Percentiles rank a stretch among this genome's conserved stretches.
These are phyloP conservation scores for Gopherus flavomarginatus DNA, from an alignment of 2,113 vertebrate genomes.

Conservation along the genomic window DNA sequence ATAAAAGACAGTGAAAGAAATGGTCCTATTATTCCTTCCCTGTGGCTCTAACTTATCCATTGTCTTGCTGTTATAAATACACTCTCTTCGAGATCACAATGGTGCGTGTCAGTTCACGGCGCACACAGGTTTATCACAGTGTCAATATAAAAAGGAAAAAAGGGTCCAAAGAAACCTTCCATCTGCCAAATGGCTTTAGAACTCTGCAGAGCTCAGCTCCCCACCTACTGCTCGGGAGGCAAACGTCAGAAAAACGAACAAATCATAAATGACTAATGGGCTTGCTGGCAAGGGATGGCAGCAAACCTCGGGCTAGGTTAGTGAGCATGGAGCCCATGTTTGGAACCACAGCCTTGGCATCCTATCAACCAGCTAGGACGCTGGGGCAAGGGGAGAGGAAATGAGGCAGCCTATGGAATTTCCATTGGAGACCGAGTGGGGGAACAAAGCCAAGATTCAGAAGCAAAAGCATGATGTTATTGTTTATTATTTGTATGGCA, in stretches of 20 bases:
- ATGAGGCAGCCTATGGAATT: not conserved
- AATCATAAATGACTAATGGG: constrained; percentile 37
- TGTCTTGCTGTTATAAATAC: not conserved
- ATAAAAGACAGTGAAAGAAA: constrained; percentile 20
- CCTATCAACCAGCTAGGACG: not conserved
- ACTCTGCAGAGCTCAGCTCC: not conserved
- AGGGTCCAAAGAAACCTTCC: constrained; percentile 18
- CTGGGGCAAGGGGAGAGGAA: not conserved
- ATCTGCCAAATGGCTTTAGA: constrained; percentile 21
- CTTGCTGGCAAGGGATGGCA: not conserved
- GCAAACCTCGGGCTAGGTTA: not conserved
- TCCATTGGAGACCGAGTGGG: not conserved
- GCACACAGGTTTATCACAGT: not conserved
- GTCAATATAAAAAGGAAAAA: constrained; percentile 24
- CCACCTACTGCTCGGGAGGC: not conserved
- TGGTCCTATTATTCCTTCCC: not conserved
- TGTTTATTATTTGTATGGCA: not conserved
- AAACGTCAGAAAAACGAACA: not conserved
- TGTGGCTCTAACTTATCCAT: not conserved
- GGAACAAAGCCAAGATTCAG: not conserved
- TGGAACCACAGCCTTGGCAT: constrained; percentile 18
- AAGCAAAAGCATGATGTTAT: not conserved
- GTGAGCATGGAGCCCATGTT: not conserved
- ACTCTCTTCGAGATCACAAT: not conserved
- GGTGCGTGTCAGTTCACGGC: not conserved